phyloP scores from a whole-genome alignment of 2,888 invertebrate species.

The Epirrita christyi region DNA sequence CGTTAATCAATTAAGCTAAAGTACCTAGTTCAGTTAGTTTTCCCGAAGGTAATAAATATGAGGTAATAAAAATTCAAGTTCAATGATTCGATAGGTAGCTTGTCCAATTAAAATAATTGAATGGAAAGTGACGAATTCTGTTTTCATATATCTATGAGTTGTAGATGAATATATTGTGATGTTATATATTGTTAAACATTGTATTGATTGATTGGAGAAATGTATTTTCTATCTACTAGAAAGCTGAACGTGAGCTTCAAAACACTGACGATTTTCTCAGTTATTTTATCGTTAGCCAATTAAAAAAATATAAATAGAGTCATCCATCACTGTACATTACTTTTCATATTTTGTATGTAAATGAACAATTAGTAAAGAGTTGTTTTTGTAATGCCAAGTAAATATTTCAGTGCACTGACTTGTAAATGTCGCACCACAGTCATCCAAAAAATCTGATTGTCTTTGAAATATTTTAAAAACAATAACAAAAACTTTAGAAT shows the following conservation, averaged over 20 bases:
- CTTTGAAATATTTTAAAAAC: neutral
- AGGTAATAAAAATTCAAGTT: slow-evolving; percentile 10
- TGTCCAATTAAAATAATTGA: neutral
- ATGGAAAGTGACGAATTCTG: neutral
- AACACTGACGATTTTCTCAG: too few species aligned
- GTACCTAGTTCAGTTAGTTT: slow-evolving; percentile 10
- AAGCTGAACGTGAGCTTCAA: too few species aligned
- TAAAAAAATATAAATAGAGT: slow-evolving; percentile 3
- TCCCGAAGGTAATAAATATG: slow-evolving; percentile 6
- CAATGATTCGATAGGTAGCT: slow-evolving; percentile 1
- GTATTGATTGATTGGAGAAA: too few species aligned
- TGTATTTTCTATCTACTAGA: too few species aligned
- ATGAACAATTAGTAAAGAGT: slow-evolving; percentile 57
- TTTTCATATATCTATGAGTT: too few species aligned
- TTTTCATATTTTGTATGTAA: slow-evolving; percentile 43
- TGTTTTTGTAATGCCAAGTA: slow-evolving; percentile 49
- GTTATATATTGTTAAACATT: too few species aligned
- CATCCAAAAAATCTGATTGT: neutral
- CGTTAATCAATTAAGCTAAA: slow-evolving; percentile 7
- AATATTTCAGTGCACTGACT: slow-evolving; percentile 14
- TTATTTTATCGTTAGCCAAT: too few species aligned
- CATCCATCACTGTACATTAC: slow-evolving; percentile 38
- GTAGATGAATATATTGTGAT: too few species aligned
- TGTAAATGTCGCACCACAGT: neutral
- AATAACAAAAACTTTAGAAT: too few species aligned